These are phyloP conservation scores for Dinothrombium tinctorium DNA, from an alignment of 1,140 invertebrate species.

Conservation along the genomic window DNA sequence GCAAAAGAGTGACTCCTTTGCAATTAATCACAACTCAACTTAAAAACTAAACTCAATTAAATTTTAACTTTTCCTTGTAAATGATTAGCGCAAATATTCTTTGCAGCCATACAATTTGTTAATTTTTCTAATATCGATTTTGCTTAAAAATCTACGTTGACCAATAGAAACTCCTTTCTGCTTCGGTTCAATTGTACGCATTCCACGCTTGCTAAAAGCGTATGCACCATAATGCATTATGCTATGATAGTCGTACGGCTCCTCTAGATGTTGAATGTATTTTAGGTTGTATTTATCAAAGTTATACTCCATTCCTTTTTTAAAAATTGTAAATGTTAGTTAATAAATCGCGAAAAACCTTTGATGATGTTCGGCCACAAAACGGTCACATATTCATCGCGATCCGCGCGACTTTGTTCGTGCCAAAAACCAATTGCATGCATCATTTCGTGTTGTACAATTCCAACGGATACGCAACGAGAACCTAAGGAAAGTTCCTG, in stretches of 20 bases:
- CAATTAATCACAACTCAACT: no score
- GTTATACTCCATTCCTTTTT: conserved; percentile 14
- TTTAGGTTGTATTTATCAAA: conserved; percentile 14
- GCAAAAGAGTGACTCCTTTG: no score
- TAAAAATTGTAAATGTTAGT: neutral
- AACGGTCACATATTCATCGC: conserved; percentile 37
- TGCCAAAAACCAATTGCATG: conserved; percentile 44
- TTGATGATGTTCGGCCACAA: conserved; percentile 35
- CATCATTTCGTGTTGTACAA: conserved; percentile 55
- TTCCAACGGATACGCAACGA: conserved; percentile 28
- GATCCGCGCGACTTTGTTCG: conserved; percentile 36
- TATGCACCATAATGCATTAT: conserved; percentile 12
- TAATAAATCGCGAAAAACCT: conserved; percentile 1
- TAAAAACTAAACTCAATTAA: no score
- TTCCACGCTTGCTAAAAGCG: conserved; percentile 13
- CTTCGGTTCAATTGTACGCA: conserved; percentile 26
- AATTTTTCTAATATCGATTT: neutral
- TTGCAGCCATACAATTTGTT: conserved; percentile 2
- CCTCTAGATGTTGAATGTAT: conserved; percentile 7
- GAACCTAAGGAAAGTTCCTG: conserved; percentile 12
- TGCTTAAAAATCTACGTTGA: neutral
- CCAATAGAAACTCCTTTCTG: conserved; percentile 2
- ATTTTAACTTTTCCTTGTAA: no score
- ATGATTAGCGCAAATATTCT: no score
- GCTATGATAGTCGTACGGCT: conserved; percentile 11